Percentiles rank a stretch among this genome's conserved stretches.
phyloP scores from a whole-genome alignment of 2,888 invertebrate genomes.

The Peribatodes rhomboidaria region DNA sequence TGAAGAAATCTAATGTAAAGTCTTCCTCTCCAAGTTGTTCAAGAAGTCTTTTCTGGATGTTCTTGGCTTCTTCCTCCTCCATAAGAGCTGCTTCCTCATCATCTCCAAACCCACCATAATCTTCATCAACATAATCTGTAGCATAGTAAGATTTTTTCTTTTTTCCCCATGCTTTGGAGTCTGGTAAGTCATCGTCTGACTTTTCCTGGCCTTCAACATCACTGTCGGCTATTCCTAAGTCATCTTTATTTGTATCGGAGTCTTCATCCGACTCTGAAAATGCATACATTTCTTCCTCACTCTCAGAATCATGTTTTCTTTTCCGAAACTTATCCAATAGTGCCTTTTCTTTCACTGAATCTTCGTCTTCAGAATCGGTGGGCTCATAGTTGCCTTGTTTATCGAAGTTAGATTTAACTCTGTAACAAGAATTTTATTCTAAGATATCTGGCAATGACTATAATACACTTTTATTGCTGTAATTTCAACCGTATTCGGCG shows the following conservation, averaged over 20 bases:
- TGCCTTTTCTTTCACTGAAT: conserved; percentile 88
- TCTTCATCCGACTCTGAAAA: conserved; percentile 84
- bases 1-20: conserved; percentile 88
- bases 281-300: conserved; percentile 88
- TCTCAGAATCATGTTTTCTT: conserved; percentile 82
- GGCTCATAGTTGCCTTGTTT: conserved; percentile 87
- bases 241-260: conserved; percentile 77
- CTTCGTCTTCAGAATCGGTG: conserved; percentile 91
- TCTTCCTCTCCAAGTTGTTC: conserved; percentile 93
- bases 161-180: conserved; percentile 95
- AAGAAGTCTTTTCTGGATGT: conserved; percentile 91
- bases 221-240: conserved; percentile 87
- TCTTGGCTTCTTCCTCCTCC: conserved; percentile 94
- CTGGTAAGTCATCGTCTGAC: conserved; percentile 90
- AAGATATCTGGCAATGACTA: not conserved
- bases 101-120: conserved; percentile 90
- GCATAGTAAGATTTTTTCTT: conserved; percentile 93
- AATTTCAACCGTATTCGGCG: too few species aligned
- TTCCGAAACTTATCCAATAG: conserved; percentile 88
- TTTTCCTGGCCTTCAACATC: conserved; percentile 92
- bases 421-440: conserved; percentile 57
- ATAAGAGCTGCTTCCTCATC: conserved; percentile 90
- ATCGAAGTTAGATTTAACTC: conserved; percentile 74
- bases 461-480: too few species aligned
- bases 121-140: conserved; percentile 95